Base-by-base conservation (phyloP, 2,888 invertebrate genomes). In the Nephrotoma appendiculata region DNA sequence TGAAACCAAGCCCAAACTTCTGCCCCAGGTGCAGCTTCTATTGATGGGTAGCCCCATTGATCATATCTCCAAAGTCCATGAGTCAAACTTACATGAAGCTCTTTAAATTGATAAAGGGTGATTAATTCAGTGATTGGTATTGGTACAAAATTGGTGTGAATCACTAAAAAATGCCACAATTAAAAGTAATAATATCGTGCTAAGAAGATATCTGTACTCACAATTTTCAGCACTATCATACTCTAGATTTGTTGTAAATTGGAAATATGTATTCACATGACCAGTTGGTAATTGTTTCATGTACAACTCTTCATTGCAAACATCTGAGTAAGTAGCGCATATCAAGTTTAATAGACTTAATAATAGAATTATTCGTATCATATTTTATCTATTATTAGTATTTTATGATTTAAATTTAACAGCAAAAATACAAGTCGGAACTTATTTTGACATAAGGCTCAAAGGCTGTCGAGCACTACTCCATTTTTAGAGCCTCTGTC, bases 1-100 rank as follows among this genome's bases (percentile, higher is more conserved):
- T 94, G 92, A 90, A 99, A 99, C 98, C 98, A 98, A 0, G 96
- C 97, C 94, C 96, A 97, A 0, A 99, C 93, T 91, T 99, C 98
- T 1, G 98, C 98, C 6, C 99, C 99, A 0, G 98, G 96, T 0
- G 98, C 96, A 3, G 98, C 96, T 91, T 97, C 96, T 11, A 95
- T 91, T 43, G 97, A 94, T 2, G 98, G 98, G 92, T 98, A 98
- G 0, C 99, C 99, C 99, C 99, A 99, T 87, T 95, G 94, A 88
- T 96, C 95, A 91, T 98, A 96, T 88, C 96, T 94, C 99, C 99
- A 99, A 87, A 97, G 92, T 0, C 99, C 99, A 91, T 98, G 97
- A 0, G 98, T 98, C 87, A 99, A 93, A 87, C 96, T 96, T 86
- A 99, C 93, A 90, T 98, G 98, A 31, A 99, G 91, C 91, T 99